A percentile compares a stretch with the other conserved stretches of the same genome.
phyloP scores from a whole-genome alignment of 1,140 invertebrate genomes.

The Procambarus clarkii region DNA sequence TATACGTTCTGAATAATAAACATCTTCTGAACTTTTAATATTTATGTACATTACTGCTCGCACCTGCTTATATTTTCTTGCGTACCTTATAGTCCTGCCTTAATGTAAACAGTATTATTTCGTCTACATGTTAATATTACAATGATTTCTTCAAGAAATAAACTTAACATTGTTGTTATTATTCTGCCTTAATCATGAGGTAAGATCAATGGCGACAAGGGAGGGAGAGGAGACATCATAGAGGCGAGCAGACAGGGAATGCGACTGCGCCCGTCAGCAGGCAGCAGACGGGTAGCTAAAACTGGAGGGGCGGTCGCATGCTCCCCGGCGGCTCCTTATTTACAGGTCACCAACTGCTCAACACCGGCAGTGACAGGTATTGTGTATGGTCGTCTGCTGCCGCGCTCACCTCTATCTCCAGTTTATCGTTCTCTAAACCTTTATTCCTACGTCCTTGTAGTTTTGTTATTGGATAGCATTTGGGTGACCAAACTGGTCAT shows the following conservation, averaged over 20 bases:
- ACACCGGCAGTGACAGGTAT: background rate
- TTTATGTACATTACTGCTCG: background rate
- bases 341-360: background rate
- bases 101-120: constrained; percentile 39
- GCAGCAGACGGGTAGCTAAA: background rate
- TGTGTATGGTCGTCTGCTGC: background rate
- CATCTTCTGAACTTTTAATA: background rate
- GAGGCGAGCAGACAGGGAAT: background rate
- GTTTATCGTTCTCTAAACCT: background rate
- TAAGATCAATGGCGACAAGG: background rate
- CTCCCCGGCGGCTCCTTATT: no score
- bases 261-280: background rate
- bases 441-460: background rate
- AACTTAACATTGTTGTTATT: no score
- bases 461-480: background rate
- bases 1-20: background rate
- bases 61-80: background rate
- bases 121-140: constrained; percentile 8
- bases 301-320: background rate
- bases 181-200: background rate
- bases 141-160: background rate
- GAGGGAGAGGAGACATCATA: background rate
- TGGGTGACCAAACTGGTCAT: background rate
- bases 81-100: background rate
- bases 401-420: background rate